These are phyloP conservation scores for Drosophila repleta DNA, from an alignment of 1,140 invertebrate genomes.

Conservation along the genomic window DNA sequence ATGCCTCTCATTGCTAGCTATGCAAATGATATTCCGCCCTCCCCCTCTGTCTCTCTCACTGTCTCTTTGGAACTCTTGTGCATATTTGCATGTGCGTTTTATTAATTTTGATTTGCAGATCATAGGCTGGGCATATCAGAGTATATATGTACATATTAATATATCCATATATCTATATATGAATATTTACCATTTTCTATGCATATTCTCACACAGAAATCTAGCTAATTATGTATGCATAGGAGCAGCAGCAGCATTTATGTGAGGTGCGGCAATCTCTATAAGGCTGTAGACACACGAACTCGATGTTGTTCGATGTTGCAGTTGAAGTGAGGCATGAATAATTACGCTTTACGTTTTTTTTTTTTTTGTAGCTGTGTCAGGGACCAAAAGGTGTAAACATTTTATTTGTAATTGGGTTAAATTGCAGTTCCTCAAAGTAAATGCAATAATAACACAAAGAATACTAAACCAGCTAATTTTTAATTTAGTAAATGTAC, in stretches of 20 bases:
- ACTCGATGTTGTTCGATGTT: constrained; percentile 7
- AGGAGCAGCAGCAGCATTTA: constrained; percentile 18
- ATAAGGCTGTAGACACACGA: constrained; percentile 11
- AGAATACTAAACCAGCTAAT: background rate
- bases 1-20: constrained; percentile 24
- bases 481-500: no score
- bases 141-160: background rate
- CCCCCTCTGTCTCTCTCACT: background rate
- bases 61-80: background rate
- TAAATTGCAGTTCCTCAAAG: constrained; percentile 20
- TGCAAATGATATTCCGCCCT: constrained; percentile 43
- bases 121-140: constrained; percentile 16
- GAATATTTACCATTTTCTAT: constrained; percentile 39
- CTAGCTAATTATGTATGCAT: constrained; percentile 67
- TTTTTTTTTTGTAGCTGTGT: constrained; percentile 1
- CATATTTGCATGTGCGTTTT: constrained; percentile 68
- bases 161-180: background rate
- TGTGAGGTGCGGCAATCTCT: constrained; percentile 39
- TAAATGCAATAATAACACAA: constrained; percentile 1
- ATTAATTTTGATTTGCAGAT: constrained; percentile 50
- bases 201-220: constrained; percentile 68
- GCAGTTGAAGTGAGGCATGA: constrained; percentile 34
- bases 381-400: background rate
- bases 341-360: constrained; percentile 53
- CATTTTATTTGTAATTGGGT: constrained; percentile 29